Evolutionary conservation across 2,113 vertebrate species (phyloP), one percentile per base, ranked within the genome.

Genomic region (Lagopus leucura): DNA sequence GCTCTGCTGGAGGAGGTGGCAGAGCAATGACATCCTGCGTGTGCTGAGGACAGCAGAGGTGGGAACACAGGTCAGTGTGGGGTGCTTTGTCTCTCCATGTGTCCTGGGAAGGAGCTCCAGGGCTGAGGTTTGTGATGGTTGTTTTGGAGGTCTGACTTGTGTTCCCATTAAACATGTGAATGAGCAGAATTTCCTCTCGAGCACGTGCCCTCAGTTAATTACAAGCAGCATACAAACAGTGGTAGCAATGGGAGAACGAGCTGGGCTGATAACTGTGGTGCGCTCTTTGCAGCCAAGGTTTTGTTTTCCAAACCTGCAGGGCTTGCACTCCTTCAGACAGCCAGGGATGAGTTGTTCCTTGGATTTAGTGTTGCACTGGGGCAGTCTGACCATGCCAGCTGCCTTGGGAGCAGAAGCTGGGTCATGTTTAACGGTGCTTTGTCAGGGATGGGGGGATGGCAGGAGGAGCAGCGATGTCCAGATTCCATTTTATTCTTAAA

Each of bases 31-130:
- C 61, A 65, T 67, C 63, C 82, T 43, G 0, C 24, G 6, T 1
- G 3, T 52, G 82, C 67, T 50, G 43, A 60, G 91, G 89, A 69
- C 74, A 47, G 42, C 18, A 8, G 50, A 61, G 78, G 32, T 28
- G 52, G 83, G 67, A 55, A 60, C 17, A 11, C 0, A 1, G 63
- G 57, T 78, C 78, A 28, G 1, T 1, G 27, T 0, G 0, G 40
- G 69, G n/a, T 72, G 6, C 2, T 78, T 63, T 0, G 1, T 40
- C 32, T 55, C 57, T 63, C 42, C 22, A 3, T 24, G 60, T 1
- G 0, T 48, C 36, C 57, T 22, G 38, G 77, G n/a, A 43, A 47
- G 65, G 27, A 38, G 64, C 71, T 63, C 36, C 71, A 55, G 74
- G 73, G 40, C 63, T 20, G 45, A 42, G 69, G 4, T 54, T 20